Evolutionary conservation across 2,113 vertebrate genomes (phyloP).

Genomic region (Mirza zaza): DNA sequence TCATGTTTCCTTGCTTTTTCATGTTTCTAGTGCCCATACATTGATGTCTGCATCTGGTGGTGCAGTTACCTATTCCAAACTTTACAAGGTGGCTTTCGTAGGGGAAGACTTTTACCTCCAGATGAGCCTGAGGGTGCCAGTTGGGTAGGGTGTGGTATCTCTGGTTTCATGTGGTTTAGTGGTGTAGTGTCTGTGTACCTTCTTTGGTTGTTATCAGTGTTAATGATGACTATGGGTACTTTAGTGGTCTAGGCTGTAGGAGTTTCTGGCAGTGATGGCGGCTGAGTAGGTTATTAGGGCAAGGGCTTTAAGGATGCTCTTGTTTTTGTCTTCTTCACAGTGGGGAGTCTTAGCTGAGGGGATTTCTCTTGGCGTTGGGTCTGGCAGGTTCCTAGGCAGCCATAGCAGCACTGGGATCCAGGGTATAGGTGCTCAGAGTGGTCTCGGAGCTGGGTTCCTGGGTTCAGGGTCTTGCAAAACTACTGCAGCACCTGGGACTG

Average conservation of each 20-base stretch:
- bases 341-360: background rate
- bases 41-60: background rate
- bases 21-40: background rate
- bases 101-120: background rate
- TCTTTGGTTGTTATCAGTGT: background rate
- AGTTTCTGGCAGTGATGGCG: background rate
- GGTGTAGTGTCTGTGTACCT: background rate
- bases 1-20: background rate
- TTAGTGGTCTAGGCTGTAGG: background rate
- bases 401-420: background rate
- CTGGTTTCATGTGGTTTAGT: background rate
- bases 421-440: background rate
- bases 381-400: background rate
- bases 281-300: background rate
- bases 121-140: background rate
- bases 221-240: background rate
- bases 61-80: background rate
- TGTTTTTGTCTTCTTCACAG: background rate
- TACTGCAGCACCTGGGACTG: background rate
- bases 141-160: background rate
- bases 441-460: background rate
- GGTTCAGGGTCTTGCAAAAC: background rate
- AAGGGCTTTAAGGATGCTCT: background rate
- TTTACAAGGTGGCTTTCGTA: background rate
- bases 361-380: background rate